Percentiles rank a stretch among this genome's conserved stretches.
Evolutionary conservation across 1,140 invertebrate species (phyloP).

Genomic region (Nebria ingens): DNA sequence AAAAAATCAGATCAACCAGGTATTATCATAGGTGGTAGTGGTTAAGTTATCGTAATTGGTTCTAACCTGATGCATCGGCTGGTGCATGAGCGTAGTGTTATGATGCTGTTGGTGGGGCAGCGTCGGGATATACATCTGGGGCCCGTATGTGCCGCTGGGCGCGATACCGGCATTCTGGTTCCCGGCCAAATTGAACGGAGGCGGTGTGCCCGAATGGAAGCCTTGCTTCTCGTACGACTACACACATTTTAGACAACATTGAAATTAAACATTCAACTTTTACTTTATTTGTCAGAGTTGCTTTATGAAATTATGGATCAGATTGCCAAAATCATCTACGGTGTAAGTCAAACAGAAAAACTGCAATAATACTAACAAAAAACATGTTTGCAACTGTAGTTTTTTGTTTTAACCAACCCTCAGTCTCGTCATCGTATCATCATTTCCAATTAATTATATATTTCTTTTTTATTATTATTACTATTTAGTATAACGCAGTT

Average conservation of each 20-base stretch:
- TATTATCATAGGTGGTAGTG: slow-evolving; percentile 1
- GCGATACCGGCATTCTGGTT: slow-evolving; percentile 60
- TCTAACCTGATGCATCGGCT: slow-evolving; percentile 59
- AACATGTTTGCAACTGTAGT: not conserved
- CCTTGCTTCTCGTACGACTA: slow-evolving; percentile 78
- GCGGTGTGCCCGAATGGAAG: slow-evolving; percentile 73
- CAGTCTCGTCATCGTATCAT: slow-evolving; percentile 10
- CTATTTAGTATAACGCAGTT: slow-evolving; percentile 15
- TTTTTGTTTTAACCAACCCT: not conserved
- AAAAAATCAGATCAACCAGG: not conserved
- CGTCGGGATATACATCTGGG: slow-evolving; percentile 62
- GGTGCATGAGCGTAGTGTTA: slow-evolving; percentile 56
- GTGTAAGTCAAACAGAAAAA: not conserved
- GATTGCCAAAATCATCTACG: slow-evolving; percentile 3
- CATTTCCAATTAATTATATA: slow-evolving; percentile 11
- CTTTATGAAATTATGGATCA: slow-evolving; percentile 13
- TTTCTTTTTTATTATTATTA: slow-evolving; percentile 14
- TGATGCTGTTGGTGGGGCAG: slow-evolving; percentile 50
- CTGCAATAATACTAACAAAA: not conserved
- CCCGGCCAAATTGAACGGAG: slow-evolving; percentile 63
- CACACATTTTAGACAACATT: slow-evolving; percentile 26
- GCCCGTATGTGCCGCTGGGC: slow-evolving; percentile 50
- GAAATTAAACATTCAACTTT: slow-evolving; percentile 6
- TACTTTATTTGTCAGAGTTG: no score
- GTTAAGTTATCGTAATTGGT: not conserved